A percentile compares a stretch with the other conserved stretches of the same genome.
Conservation (phyloP, 1,140 invertebrate genomes). For the Branchinecta lynchi region DNA sequence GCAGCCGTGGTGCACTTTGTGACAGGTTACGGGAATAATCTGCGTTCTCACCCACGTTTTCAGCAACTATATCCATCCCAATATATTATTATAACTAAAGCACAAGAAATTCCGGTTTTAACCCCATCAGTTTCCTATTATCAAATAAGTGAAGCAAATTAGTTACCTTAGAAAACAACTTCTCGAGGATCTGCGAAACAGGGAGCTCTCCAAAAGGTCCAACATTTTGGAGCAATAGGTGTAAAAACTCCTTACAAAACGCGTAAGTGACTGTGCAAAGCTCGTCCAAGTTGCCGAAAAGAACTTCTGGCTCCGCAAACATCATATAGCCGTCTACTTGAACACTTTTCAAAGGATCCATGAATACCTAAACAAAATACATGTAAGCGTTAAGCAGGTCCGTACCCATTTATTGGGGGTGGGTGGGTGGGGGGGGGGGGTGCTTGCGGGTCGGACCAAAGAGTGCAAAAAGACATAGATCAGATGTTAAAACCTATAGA, state of each 20-base stretch:
- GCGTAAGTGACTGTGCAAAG: constrained; percentile 47
- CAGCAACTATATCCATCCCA: no score
- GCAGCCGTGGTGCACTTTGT: no score
- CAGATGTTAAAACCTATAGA: no score
- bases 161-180: constrained; percentile 43
- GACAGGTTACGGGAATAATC: no score
- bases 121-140: not conserved
- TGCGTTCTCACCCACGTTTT: no score
- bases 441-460: no score
- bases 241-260: constrained; percentile 50
- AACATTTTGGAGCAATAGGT: constrained; percentile 39
- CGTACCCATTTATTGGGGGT: no score
- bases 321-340: constrained; percentile 52
- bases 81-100: no score
- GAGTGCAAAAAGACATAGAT: no score
- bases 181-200: constrained; percentile 40
- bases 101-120: no score
- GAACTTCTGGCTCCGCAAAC: constrained; percentile 48
- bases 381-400: no score
- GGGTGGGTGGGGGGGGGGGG: no score
- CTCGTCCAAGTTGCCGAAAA: constrained; percentile 54
- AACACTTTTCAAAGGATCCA: constrained; percentile 52
- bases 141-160: constrained; percentile 3
- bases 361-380: constrained; percentile 40
- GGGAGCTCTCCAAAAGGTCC: constrained; percentile 32